Percentiles rank a stretch among this genome's conserved stretches.
Conservation (phyloP, 2,888 invertebrate genomes). For the Gastrophysa polygoni region DNA sequence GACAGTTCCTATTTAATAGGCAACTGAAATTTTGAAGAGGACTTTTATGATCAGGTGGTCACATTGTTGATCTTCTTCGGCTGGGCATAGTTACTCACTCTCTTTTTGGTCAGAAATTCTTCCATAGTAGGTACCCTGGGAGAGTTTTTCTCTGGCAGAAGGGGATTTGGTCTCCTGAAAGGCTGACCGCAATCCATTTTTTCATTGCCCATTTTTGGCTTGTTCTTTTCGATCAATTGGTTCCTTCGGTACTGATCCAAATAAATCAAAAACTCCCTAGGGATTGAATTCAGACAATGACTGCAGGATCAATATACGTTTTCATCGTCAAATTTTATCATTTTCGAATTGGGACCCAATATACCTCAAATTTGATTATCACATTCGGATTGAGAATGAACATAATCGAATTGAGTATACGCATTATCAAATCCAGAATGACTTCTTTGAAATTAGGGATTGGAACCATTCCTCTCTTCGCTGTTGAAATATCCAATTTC, state of each 20-base stretch:
- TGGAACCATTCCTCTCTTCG: no score
- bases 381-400: no score
- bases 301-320: background rate
- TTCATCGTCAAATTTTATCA: background rate
- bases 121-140: slow-evolving; percentile 61
- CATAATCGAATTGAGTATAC: no score
- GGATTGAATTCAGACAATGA: background rate
- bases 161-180: slow-evolving; percentile 10
- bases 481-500: no score
- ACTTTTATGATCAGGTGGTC: slow-evolving; percentile 32
- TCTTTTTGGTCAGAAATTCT: slow-evolving; percentile 60
- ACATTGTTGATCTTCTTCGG: slow-evolving; percentile 44
- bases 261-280: slow-evolving; percentile 67
- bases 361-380: no score
- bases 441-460: no score
- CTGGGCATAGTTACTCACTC: slow-evolving; percentile 50
- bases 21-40: slow-evolving; percentile 14
- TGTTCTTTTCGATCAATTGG: slow-evolving; percentile 55
- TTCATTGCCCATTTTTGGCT: slow-evolving; percentile 12
- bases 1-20: background rate
- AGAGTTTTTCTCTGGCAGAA: slow-evolving; percentile 56
- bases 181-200: slow-evolving; percentile 11
- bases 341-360: no score
- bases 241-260: slow-evolving; percentile 66
- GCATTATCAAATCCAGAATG: no score